A percentile compares a stretch with the other conserved stretches of the same genome.
Evolutionary conservation across 2,888 invertebrate species (phyloP).

Genomic region (Ormyrus labotus): DNA sequence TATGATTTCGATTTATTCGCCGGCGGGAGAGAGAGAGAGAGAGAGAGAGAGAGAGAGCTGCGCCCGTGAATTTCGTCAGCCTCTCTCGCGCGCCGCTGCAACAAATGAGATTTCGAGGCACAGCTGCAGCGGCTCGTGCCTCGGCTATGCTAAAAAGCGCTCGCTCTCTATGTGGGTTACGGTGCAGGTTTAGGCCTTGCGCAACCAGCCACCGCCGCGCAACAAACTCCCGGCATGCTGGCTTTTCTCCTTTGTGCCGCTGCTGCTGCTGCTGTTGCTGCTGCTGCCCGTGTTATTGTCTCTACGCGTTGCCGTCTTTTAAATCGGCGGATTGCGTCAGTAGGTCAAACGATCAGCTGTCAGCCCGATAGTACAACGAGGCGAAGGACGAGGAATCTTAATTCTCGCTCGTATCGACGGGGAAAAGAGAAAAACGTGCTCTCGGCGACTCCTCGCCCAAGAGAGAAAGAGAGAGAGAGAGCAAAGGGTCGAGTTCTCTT

Average conservation of each 20-base stretch:
- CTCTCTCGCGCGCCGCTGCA: not conserved
- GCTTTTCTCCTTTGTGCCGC: slow-evolving; percentile 12
- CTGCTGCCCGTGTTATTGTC: too few species aligned
- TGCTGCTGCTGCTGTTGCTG: not conserved
- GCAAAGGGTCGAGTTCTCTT: slow-evolving; percentile 23
- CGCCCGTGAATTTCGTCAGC: slow-evolving; percentile 45
- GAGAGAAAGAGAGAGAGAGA: not conserved
- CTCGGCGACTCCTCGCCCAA: not conserved
- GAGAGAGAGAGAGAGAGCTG: not conserved
- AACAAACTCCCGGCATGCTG: not conserved
- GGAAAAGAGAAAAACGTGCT: slow-evolving; percentile 57
- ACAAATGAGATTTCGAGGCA: slow-evolving; percentile 14
- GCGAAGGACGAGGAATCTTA: slow-evolving; percentile 40
- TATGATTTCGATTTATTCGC: slow-evolving; percentile 29
- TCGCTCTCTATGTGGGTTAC: slow-evolving; percentile 28
- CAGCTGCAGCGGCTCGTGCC: not conserved
- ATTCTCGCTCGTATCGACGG: slow-evolving; percentile 20
- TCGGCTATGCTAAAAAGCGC: slow-evolving; percentile 20
- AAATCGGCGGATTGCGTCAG: not conserved
- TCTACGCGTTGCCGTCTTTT: too few species aligned
- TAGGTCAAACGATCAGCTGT: slow-evolving; percentile 36
- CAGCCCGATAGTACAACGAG: slow-evolving; percentile 3
- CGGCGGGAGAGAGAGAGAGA: not conserved
- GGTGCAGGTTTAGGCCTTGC: slow-evolving; percentile 14
- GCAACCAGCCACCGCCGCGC: not conserved